phyloP scores from a whole-genome alignment of 2,888 invertebrate species.

The Hyppa rectilinea region DNA sequence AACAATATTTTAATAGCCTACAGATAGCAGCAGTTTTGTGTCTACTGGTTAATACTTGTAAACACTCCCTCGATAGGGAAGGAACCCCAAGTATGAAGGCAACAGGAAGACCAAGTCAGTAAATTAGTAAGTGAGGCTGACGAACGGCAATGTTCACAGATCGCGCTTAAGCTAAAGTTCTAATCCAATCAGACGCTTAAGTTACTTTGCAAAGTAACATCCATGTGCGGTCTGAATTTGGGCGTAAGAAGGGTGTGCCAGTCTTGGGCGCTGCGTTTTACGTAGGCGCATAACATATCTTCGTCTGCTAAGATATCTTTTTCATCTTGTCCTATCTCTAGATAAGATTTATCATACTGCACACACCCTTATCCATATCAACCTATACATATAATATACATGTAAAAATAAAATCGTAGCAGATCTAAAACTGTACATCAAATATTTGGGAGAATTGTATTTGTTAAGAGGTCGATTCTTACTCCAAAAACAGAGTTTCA shows the following conservation, averaged over 20 bases:
- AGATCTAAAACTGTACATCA: too few relatives aligned
- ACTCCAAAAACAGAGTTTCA: too few relatives aligned
- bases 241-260: neutral
- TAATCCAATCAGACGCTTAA: neutral
- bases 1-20: neutral
- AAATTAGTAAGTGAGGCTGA: neutral
- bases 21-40: neutral
- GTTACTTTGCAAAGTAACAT: neutral
- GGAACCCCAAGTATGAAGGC: neutral
- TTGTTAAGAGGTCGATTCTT: too few relatives aligned
- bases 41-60: neutral
- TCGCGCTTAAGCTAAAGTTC: neutral
- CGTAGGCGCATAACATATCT: neutral
- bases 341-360: constrained; percentile 20
- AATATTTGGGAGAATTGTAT: too few relatives aligned
- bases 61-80: too few relatives aligned
- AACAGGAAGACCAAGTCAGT: neutral
- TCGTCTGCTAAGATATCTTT: neutral
- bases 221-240: neutral
- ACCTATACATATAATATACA: too few relatives aligned
- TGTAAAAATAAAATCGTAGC: too few relatives aligned
- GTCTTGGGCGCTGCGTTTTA: neutral
- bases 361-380: constrained; percentile 48
- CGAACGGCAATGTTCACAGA: neutral
- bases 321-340: constrained; percentile 28